Evolutionary conservation across 2,797 vertebrate genomes (phyloP).

Genomic region (Chloroceryle amazona): DNA sequence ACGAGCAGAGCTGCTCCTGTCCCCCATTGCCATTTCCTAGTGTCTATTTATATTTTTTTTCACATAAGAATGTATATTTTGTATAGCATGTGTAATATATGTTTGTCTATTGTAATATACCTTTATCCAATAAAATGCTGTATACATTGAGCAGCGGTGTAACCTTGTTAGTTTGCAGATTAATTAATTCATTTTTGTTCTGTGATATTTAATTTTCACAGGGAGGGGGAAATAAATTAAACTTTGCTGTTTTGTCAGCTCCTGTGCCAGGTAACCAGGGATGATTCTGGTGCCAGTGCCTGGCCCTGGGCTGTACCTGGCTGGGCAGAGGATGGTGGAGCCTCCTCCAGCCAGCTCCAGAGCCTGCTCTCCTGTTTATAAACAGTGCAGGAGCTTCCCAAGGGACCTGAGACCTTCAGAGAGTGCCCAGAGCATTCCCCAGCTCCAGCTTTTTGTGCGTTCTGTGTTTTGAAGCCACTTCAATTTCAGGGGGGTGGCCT

Average conservation of each 20-base stretch:
- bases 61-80: conserved; percentile 84
- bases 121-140: conserved; percentile 78
- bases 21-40: conserved; percentile 59
- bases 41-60: conserved; percentile 81
- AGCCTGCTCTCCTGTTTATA: neutral
- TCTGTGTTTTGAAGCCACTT: accelerated
- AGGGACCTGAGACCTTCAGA: accelerated
- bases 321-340: neutral
- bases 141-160: neutral
- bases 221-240: neutral
- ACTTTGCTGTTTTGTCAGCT: neutral
- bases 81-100: conserved; percentile 81
- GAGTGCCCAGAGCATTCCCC: neutral
- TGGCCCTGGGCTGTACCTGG: neutral
- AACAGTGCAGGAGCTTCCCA: neutral
- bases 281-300: neutral
- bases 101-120: conserved; percentile 78
- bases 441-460: neutral
- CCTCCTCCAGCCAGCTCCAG: neutral
- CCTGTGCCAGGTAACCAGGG: neutral
- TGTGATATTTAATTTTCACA: neutral
- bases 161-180: neutral
- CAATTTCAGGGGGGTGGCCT: neutral
- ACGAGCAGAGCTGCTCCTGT: conserved; percentile 8
- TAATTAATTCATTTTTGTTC: neutral